These are phyloP conservation scores for Epizoanthus illoricatus DNA, from an alignment of 92 coral and sea anemone genomes.

Conservation along the genomic window DNA sequence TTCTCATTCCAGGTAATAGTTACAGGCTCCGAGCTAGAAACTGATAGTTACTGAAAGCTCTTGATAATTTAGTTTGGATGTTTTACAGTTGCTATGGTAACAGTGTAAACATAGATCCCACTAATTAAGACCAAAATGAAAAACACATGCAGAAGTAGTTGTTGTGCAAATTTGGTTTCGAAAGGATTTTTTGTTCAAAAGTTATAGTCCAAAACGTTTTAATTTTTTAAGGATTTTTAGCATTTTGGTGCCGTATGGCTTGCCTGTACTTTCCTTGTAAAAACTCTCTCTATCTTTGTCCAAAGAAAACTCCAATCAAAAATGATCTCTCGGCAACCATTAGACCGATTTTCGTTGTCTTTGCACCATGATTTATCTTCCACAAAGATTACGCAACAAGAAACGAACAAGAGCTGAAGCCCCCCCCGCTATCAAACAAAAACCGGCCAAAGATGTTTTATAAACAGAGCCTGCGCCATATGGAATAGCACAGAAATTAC, in stretches of 20 bases:
- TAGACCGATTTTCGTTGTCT: neutral
- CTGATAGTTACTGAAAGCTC: too few species aligned
- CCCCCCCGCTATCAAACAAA: too few species aligned
- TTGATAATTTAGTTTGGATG: too few species aligned
- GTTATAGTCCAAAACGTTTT: neutral
- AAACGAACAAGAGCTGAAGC: too few species aligned
- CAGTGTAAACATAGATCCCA: neutral
- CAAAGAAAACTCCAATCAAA: neutral
- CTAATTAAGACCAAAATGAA: neutral
- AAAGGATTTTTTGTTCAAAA: conserved; percentile 8
- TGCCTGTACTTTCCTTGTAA: neutral
- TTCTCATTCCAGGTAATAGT: too few species aligned
- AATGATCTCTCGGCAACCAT: neutral
- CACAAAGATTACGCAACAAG: too few species aligned
- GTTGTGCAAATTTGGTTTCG: neutral
- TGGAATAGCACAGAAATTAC: too few species aligned
- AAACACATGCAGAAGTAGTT: neutral
- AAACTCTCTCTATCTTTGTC: neutral
- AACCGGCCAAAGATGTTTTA: too few species aligned
- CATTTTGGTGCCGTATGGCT: conserved; percentile 1
- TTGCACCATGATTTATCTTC: neutral
- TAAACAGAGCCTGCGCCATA: too few species aligned
- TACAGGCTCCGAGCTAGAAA: too few species aligned
- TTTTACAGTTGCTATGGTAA: conserved; percentile 3
- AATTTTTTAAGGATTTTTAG: conserved; percentile 1